A percentile compares a stretch with the other conserved stretches of the same genome.
phyloP scores from a whole-genome alignment of 1,140 invertebrate genomes.

The Lepidotrigona ventralis region DNA sequence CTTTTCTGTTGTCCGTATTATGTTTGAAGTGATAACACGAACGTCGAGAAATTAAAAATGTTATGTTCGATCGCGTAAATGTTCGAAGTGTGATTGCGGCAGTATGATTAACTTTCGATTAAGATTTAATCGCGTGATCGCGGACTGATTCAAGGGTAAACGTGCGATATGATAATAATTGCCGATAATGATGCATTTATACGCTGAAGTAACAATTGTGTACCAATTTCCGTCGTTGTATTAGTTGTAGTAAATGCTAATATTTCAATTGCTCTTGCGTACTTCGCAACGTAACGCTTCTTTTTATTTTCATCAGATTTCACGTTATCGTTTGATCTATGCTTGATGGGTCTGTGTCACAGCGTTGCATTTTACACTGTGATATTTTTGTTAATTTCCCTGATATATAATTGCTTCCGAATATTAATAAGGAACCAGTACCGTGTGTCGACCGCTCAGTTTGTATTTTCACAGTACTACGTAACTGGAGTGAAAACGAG shows the following conservation, averaged over 20 bases:
- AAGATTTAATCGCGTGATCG: conserved; percentile 67
- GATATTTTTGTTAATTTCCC: conserved; percentile 68
- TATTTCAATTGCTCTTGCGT: conserved; percentile 31
- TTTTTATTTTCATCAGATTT: conserved; percentile 46
- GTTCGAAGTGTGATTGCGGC: conserved; percentile 68
- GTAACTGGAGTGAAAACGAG: conserved; percentile 32
- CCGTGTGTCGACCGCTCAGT: conserved; percentile 46
- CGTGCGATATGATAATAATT: conserved; percentile 54
- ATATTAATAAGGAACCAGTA: conserved; percentile 32
- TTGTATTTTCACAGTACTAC: conserved; percentile 40
- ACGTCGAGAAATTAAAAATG: conserved; percentile 34
- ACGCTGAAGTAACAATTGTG: conserved; percentile 29
- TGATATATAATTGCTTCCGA: conserved; percentile 46
- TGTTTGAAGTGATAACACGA: conserved; percentile 16
- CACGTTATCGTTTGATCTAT: conserved; percentile 56
- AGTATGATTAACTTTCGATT: conserved; percentile 60
- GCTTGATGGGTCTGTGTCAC: conserved; percentile 71
- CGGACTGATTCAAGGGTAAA: conserved; percentile 64
- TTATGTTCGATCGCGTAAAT: conserved; percentile 54
- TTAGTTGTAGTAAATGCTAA: conserved; percentile 17
- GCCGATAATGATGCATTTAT: conserved; percentile 60
- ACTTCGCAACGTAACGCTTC: conserved; percentile 47
- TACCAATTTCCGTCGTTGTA: conserved; percentile 45
- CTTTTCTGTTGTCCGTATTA: conserved; percentile 52
- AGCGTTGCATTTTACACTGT: conserved; percentile 73